phyloP scores from a whole-genome alignment of 2,113 vertebrate genomes.

The Naja naja region DNA sequence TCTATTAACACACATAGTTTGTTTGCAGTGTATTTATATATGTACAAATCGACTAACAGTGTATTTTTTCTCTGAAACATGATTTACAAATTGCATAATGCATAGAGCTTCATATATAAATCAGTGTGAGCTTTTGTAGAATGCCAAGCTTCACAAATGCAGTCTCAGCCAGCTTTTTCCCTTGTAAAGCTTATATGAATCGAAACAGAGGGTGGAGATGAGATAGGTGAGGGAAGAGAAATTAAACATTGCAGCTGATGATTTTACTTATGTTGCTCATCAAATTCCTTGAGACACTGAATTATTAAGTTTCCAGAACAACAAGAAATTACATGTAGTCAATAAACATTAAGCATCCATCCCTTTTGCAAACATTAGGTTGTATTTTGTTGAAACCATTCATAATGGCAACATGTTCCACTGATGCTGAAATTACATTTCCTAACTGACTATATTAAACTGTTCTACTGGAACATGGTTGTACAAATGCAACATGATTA shows the following conservation, averaged over 20 bases:
- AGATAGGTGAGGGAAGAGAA: slow-evolving; percentile 32
- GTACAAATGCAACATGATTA: slow-evolving; percentile 45
- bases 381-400: slow-evolving; percentile 40
- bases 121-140: slow-evolving; percentile 10
- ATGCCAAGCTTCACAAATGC: not conserved
- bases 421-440: slow-evolving; percentile 44
- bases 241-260: slow-evolving; percentile 26
- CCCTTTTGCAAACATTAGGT: slow-evolving; percentile 19
- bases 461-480: slow-evolving; percentile 42
- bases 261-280: slow-evolving; percentile 33
- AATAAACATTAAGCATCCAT: slow-evolving; percentile 42
- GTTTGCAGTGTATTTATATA: not conserved
- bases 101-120: not conserved
- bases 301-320: slow-evolving; percentile 46
- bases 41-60: not conserved
- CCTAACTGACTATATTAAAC: slow-evolving; percentile 41
- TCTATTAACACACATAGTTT: not conserved
- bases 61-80: not conserved
- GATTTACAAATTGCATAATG: not conserved
- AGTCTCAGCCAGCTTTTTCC: slow-evolving; percentile 10
- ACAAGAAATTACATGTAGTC: slow-evolving; percentile 33
- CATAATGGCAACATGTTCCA: slow-evolving; percentile 45
- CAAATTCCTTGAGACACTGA: slow-evolving; percentile 10
- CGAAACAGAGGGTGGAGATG: slow-evolving; percentile 21
- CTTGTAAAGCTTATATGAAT: not conserved